Base-by-base conservation (phyloP, 2,797 vertebrate species). In the Sebastes trivittatus region DNA sequence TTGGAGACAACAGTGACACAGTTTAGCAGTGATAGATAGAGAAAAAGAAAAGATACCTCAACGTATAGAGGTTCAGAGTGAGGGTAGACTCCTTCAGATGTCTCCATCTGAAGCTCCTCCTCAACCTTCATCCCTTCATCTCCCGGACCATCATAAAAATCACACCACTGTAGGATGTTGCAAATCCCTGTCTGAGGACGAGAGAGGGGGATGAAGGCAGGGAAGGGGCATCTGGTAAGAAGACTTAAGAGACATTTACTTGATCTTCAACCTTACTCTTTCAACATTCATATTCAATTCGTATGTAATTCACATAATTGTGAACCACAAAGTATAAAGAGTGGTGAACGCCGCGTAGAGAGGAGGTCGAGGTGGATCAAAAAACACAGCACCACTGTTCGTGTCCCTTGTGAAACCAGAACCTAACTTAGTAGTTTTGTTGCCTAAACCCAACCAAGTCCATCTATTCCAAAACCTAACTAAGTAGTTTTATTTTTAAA, bases 91-190 rank as follows among this genome's bases (percentile, higher is more conserved):
- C 42, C 62, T 54, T 30, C 20, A 38, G 56, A 77, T 60, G 65
- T 66, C 61, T 77, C 54, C 6, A 71, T 66, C 34, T 70, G 3
- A 70, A 71, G 49, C 46, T 42, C 6, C 38, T 49, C 29, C 27
- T 46, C 23, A 49, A 46, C 32, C 18, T 27, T 30, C 29, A n/a
- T 64, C 61, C 62, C 23, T 30, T 30, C 32, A 54, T 59, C 30
- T 70, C 58, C 65, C 61, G 36, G 77, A 27, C 46, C 29, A 54
- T 38, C 54, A 85, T 71, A 82, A 80, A 54, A 79, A 58, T 78
- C 71, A 76, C 74, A 71, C 73, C 68, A 18, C 54, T 82, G 64
- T 23, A 72, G 75, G 63, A 84, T 77, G 77, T 73, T 78, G 52
- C 52, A 54, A 54, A 54, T 54, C 49, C 49, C 49, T n/a, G 9